Percentiles rank a stretch among this genome's conserved stretches.
These are phyloP conservation scores for Dreissena rostriformis DNA, from an alignment of 1,140 invertebrate genomes.

Conservation along the genomic window DNA sequence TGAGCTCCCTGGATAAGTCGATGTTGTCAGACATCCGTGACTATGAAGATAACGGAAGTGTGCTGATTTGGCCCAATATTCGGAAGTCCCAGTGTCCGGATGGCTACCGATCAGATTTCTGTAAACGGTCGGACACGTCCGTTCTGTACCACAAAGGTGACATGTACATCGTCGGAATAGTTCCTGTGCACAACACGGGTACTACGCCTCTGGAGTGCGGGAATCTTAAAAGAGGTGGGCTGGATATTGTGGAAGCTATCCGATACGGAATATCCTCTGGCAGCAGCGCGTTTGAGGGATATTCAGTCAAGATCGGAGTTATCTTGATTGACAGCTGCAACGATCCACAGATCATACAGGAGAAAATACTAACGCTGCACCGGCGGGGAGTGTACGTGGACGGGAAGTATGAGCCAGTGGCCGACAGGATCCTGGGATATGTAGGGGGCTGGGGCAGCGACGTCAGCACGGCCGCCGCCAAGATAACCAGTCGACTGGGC, in stretches of 20 bases:
- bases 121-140: neutral
- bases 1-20: neutral
- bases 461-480: constrained; percentile 30
- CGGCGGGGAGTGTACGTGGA: constrained; percentile 29
- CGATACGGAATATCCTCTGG: neutral
- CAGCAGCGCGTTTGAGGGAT: constrained; percentile 10
- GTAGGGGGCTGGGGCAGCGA: constrained; percentile 50
- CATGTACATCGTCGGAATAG: constrained; percentile 48
- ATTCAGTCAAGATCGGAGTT: constrained; percentile 30
- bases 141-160: constrained; percentile 32
- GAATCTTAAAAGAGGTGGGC: constrained; percentile 32
- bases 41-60: constrained; percentile 11
- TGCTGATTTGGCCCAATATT: constrained; percentile 5
- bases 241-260: constrained; percentile 42
- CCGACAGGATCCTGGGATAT: constrained; percentile 45
- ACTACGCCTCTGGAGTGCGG: constrained; percentile 42
- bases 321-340: constrained; percentile 53
- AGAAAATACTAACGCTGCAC: constrained; percentile 45
- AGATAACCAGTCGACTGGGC: constrained; percentile 19
- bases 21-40: neutral
- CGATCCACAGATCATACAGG: constrained; percentile 49
- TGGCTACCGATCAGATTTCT: constrained; percentile 10
- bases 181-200: constrained; percentile 40
- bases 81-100: constrained; percentile 27
- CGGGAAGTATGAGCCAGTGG: constrained; percentile 12